A percentile compares a stretch with the other conserved stretches of the same genome.
Evolutionary conservation across 2,113 vertebrate genomes (phyloP).

Genomic region (Aramus guarauna): DNA sequence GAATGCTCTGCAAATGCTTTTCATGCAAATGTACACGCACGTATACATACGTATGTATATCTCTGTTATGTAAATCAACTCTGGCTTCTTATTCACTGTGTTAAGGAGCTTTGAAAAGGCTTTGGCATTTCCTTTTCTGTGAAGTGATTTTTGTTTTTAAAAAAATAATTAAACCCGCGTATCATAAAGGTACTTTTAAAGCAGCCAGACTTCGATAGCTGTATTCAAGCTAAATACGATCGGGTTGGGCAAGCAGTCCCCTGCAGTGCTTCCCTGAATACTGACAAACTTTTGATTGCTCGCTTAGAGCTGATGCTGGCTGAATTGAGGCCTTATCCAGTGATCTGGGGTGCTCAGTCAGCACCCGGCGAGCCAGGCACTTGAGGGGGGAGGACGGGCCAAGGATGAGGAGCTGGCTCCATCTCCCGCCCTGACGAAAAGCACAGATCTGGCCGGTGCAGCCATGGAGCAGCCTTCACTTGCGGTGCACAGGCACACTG

Average conservation of each 20-base stretch:
- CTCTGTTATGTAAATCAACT: conserved; percentile 71
- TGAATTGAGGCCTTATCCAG: background rate
- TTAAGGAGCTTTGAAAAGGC: conserved; percentile 70
- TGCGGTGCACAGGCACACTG: background rate
- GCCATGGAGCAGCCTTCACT: background rate
- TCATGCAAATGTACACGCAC: conserved; percentile 59
- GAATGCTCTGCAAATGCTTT: conserved; percentile 71
- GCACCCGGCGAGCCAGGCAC: background rate
- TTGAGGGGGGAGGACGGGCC: background rate
- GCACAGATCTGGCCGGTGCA: background rate
- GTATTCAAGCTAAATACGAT: background rate
- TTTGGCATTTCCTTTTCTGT: conserved; percentile 71
- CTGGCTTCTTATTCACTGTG: conserved; percentile 75
- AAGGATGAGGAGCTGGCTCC: background rate
- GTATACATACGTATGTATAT: conserved; percentile 57
- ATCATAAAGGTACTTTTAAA: conserved; percentile 28
- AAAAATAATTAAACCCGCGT: conserved; percentile 9
- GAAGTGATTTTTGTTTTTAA: conserved; percentile 56
- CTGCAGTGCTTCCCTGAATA: background rate
- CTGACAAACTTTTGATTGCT: background rate
- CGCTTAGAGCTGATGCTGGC: background rate
- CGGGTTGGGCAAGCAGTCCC: background rate
- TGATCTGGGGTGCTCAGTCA: background rate
- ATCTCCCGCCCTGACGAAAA: background rate
- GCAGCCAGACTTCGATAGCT: background rate